phyloP scores from a whole-genome alignment of 2,888 invertebrate species.

The Sphaeridia pumilis region DNA sequence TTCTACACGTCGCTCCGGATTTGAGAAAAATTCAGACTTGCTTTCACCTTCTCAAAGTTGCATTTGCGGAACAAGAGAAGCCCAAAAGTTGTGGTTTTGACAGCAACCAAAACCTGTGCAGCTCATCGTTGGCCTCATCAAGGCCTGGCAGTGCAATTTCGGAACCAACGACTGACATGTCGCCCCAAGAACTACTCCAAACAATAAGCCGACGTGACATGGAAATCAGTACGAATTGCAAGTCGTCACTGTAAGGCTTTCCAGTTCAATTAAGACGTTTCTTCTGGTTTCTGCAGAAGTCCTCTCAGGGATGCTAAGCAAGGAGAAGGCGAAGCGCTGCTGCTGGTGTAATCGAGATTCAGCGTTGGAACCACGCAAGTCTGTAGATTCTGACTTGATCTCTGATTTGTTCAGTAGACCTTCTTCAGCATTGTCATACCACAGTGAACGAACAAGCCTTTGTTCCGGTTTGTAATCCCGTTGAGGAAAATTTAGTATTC shows the following conservation, averaged over 20 bases:
- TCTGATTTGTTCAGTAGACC: neutral
- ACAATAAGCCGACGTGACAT: conserved; percentile 18
- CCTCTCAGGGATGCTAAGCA: conserved; percentile 18
- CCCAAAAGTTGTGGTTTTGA: neutral
- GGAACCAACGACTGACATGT: conserved; percentile 8
- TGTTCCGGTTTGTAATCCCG: no score
- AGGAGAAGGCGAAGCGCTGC: conserved; percentile 14
- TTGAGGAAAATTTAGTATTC: no score
- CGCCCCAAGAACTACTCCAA: conserved; percentile 17
- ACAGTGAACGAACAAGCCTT: no score
- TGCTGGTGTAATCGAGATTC: neutral
- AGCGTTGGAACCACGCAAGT: neutral
- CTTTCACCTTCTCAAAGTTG: conserved; percentile 38
- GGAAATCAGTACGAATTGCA: conserved; percentile 21
- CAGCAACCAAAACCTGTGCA: neutral
- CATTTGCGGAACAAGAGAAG: conserved; percentile 1
- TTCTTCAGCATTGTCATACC: no score
- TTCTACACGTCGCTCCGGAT: conserved; percentile 37
- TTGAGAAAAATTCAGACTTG: conserved; percentile 39
- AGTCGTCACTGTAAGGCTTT: neutral
- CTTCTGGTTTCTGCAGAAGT: conserved; percentile 14
- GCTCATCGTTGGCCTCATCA: neutral
- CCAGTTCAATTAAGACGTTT: neutral
- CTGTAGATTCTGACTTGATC: no score
- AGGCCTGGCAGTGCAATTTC: neutral